These are phyloP conservation scores for Emydocephalus ijimae DNA, from an alignment of 2,113 vertebrate species.

Conservation along the genomic window DNA sequence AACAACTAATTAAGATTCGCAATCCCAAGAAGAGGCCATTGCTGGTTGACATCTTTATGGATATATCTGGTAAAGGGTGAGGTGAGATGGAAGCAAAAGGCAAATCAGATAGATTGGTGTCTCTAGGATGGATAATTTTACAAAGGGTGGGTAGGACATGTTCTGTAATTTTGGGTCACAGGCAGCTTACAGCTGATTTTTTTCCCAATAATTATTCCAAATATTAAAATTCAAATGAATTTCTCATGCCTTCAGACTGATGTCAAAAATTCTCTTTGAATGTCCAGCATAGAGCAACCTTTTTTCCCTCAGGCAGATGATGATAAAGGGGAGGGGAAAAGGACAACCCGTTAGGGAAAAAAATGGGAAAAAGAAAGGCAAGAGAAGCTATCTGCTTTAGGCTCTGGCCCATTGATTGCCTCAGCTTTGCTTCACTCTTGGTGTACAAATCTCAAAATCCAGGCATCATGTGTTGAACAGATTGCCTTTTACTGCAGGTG, in stretches of 20 bases:
- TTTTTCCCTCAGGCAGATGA: not conserved
- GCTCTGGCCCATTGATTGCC: not conserved
- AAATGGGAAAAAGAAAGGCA: not conserved
- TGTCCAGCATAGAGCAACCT: not conserved
- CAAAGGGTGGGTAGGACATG: not conserved
- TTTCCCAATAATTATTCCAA: no score
- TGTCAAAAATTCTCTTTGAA: not conserved
- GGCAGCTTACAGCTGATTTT: not conserved
- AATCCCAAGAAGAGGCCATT: not conserved
- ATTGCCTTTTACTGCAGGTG: not conserved
- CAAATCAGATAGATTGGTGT: not conserved
- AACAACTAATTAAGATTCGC: not conserved
- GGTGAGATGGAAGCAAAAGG: not conserved
- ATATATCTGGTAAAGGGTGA: not conserved
- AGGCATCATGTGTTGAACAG: not conserved
- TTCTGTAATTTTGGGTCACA: not conserved
- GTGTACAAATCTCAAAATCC: not conserved
- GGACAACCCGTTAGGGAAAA: not conserved
- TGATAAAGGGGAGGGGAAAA: not conserved
- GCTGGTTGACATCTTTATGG: not conserved
- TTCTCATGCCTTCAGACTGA: not conserved
- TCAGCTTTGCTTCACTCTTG: not conserved
- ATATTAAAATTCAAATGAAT: no score
- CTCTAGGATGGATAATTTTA: not conserved
- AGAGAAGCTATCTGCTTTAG: not conserved